A percentile compares a stretch with the other conserved stretches of the same genome.
Evolutionary conservation across 2,888 invertebrate genomes (phyloP).

Genomic region (Andrena bicolor): DNA sequence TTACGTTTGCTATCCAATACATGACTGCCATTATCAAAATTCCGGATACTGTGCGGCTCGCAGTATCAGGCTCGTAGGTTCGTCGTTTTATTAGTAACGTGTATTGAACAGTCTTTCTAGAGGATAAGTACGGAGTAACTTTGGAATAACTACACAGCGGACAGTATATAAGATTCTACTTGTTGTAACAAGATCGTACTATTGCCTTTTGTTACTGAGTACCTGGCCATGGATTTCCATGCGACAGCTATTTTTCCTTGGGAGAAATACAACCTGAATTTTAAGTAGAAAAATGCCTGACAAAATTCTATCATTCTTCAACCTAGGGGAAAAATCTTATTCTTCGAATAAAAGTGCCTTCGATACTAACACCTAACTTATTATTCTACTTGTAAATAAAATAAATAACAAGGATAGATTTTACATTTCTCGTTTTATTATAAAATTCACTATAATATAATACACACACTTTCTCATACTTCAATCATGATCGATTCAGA

Average conservation of each 20-base stretch:
- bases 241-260: conserved; percentile 62
- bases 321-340: conserved; percentile 74
- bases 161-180: conserved; percentile 56
- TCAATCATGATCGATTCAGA: conserved; percentile 72
- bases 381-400: neutral
- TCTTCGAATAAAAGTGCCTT: conserved; percentile 82
- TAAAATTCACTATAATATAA: conserved; percentile 72
- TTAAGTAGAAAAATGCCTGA: conserved; percentile 65
- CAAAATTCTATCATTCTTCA: conserved; percentile 76
- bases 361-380: conserved; percentile 62
- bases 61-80: conserved; percentile 50
- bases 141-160: conserved; percentile 38
- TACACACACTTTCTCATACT: conserved; percentile 67
- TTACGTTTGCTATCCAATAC: conserved; percentile 53
- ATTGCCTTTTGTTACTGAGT: conserved; percentile 66
- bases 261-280: conserved; percentile 39
- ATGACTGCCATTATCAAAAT: conserved; percentile 69
- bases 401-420: neutral
- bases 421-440: conserved; percentile 70
- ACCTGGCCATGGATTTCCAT: conserved; percentile 75
- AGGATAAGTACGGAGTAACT: conserved; percentile 50
- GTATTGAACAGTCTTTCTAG: conserved; percentile 47
- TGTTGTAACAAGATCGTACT: conserved; percentile 47
- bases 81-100: conserved; percentile 46
- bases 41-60: conserved; percentile 35